These are phyloP conservation scores for Timema cristinae DNA, from an alignment of 2,888 invertebrate species.

Conservation along the genomic window DNA sequence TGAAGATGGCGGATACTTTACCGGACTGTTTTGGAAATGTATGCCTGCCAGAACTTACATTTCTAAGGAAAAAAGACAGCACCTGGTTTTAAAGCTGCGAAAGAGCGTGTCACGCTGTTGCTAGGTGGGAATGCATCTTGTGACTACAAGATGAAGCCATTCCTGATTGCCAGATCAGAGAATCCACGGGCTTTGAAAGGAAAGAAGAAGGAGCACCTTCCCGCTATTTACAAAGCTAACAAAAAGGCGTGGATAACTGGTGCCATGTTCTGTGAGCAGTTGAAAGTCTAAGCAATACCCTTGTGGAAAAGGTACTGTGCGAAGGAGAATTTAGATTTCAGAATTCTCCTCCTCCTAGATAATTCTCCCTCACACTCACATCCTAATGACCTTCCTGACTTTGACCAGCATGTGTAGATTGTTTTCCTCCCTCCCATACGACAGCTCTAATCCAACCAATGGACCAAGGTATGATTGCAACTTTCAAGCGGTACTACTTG, in stretches of 20 bases:
- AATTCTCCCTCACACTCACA: neutral
- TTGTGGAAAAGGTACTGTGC: neutral
- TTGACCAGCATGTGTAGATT: neutral
- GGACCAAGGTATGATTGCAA: neutral
- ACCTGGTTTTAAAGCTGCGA: constrained; percentile 17
- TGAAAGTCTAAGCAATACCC: neutral
- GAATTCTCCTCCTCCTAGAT: neutral
- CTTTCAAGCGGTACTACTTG: neutral
- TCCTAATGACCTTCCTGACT: neutral
- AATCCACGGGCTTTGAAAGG: constrained; percentile 11
- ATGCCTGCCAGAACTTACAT: constrained; percentile 4
- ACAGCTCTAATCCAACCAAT: neutral
- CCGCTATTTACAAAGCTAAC: constrained; percentile 6
- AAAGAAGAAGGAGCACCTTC: neutral
- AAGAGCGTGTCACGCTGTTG: constrained; percentile 7
- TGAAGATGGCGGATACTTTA: neutral
- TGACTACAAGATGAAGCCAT: constrained; percentile 9
- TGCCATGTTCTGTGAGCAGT: neutral
- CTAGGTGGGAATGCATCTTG: constrained; percentile 14
- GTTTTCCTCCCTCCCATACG: neutral
- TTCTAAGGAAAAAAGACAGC: neutral
- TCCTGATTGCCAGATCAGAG: neutral
- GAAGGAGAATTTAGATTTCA: neutral
- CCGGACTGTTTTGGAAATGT: neutral
- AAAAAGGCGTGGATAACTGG: constrained; percentile 15